Conservation (phyloP, 1,140 invertebrate species). For the Palaemon carinicauda region DNA sequence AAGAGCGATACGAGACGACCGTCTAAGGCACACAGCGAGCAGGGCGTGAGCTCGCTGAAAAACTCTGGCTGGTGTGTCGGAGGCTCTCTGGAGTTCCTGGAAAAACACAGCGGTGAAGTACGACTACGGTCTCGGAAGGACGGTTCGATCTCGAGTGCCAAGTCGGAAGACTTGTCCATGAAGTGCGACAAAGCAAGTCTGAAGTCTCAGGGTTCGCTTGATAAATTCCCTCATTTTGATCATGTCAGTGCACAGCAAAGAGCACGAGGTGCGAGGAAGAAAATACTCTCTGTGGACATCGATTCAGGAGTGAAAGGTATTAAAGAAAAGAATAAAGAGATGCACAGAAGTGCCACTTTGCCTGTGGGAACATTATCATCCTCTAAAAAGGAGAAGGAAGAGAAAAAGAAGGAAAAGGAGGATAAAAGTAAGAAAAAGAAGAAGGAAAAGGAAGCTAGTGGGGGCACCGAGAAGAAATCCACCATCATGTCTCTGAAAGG, state of each 20-base stretch:
- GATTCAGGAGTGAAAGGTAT: constrained; percentile 3
- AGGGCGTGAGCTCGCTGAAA: background rate
- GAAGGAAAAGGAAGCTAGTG: constrained; percentile 29
- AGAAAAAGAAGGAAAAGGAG: constrained; percentile 41
- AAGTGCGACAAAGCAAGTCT: constrained; percentile 47
- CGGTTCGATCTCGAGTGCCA: constrained; percentile 23
- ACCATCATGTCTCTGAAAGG: constrained; percentile 54
- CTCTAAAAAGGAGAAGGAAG: constrained; percentile 38
- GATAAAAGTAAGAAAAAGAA: constrained; percentile 35
- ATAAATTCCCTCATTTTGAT: constrained; percentile 59
- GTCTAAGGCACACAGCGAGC: background rate
- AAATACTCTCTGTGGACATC: constrained; percentile 50
- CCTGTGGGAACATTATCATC: constrained; percentile 40
- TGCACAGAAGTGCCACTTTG: constrained; percentile 56
- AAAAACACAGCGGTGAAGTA: background rate
- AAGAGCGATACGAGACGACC: background rate
- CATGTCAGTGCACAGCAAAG: constrained; percentile 47
- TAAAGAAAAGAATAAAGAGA: constrained; percentile 24
- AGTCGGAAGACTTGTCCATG: constrained; percentile 27
- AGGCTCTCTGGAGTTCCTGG: constrained; percentile 35
- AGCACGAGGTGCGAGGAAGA: constrained; percentile 34
- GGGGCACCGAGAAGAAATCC: constrained; percentile 50
- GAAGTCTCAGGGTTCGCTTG: constrained; percentile 52
- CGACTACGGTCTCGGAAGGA: background rate
- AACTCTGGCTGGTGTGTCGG: background rate